Conservation (phyloP, 2,888 invertebrate species). For the Pseudococcus viburni region DNA sequence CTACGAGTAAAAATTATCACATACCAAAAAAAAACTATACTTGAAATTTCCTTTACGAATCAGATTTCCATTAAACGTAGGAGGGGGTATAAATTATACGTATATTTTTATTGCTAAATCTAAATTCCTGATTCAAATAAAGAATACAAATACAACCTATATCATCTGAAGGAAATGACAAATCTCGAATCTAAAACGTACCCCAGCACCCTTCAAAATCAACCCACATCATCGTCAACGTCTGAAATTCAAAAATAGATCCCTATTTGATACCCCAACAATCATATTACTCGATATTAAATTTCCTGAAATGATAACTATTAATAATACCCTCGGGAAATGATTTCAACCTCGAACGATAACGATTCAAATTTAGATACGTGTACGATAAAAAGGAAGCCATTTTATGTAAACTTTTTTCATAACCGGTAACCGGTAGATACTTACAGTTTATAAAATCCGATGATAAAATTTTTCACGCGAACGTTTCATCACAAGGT, state of each 20-base stretch:
- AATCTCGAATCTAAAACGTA: no score
- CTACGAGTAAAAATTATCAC: no score
- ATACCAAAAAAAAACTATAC: no score
- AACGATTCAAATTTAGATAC: constrained; percentile 37
- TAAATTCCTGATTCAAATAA: no score
- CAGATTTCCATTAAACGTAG: no score
- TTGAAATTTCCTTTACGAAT: no score
- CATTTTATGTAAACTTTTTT: constrained; percentile 26
- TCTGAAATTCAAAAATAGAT: neutral
- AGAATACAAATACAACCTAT: no score
- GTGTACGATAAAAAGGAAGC: neutral
- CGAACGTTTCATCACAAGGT: neutral
- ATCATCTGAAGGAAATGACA: no score
- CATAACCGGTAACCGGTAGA: neutral
- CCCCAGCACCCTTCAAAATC: neutral
- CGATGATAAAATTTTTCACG: constrained; percentile 10
- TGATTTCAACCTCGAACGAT: constrained; percentile 37
- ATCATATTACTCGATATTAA: neutral
- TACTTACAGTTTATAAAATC: neutral
- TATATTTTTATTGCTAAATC: no score
- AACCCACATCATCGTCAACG: neutral
- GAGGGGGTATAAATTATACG: no score
- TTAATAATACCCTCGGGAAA: neutral
- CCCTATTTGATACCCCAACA: no score
- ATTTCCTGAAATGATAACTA: constrained; percentile 28